Base-by-base conservation (phyloP, 1,140 invertebrate genomes). In the Heliconius hermathena region DNA sequence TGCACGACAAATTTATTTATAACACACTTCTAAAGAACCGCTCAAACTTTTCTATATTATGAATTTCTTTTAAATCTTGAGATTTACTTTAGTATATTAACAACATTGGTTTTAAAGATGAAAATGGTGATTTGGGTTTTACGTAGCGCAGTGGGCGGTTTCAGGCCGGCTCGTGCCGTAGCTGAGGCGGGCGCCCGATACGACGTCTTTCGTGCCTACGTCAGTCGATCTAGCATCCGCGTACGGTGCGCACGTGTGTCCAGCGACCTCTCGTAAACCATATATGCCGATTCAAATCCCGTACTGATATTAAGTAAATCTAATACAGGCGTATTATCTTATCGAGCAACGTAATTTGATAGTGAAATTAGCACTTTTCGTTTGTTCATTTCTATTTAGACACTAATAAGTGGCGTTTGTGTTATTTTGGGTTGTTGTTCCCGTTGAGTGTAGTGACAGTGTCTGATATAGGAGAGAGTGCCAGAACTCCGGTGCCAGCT, bases 101-200 rank as follows among this genome's bases (percentile, higher is more conserved):
- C 46, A 22, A 18, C 36, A 81, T 22, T 71, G 20, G 74, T 78
- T 75, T 76, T 82, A 49, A 78, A 81, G 79, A 72, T 79, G 79
- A 83, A 86, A 92, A 89, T 75, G 87, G 88, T 90, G 90, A 87
- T 82, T 79, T 81, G 36, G 81, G 84, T 91, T 89, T 82, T 81
- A 79, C 89, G 89, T 90, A 91, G 90, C 86, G 81, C 81, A 78
- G 82, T 89, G 91, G 90, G 90, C 90, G 88, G 90, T 83, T 87
- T 85, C 83, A 81, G 85, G 80, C 82, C 81, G 86, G 88, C 89
- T 88, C 87, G 81, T 75, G 84, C 57, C 85, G 88, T 85, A 87
- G 87, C 83, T 72, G 75, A 82, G 78, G 82, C 86, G 84, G 81
- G 85, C 87, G 85, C 85, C 88, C 83, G 77, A 80, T 80, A 77